Conservation (phyloP, 2,113 vertebrate genomes). For the Sigmodon hispidus region DNA sequence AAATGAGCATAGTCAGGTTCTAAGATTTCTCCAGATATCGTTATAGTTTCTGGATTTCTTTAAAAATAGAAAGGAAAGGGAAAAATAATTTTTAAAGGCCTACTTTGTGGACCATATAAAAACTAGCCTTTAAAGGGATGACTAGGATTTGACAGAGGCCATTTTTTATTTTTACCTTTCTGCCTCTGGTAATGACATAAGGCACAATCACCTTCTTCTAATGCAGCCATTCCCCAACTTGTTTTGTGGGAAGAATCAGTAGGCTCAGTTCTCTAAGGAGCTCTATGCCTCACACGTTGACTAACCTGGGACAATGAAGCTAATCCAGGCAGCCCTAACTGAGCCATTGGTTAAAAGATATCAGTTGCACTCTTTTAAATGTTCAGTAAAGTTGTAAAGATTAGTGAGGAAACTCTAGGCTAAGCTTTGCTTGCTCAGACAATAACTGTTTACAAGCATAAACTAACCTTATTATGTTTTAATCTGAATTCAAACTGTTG, state of each 20-base stretch:
- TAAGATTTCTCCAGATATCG: neutral
- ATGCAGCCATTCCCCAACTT: neutral
- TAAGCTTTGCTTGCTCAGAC: neutral
- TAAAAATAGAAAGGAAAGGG: neutral
- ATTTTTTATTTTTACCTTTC: slow-evolving; percentile 70
- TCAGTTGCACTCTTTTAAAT: neutral
- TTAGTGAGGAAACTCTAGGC: neutral
- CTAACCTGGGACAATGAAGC: neutral
- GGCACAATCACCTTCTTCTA: neutral
- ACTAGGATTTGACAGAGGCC: slow-evolving; percentile 59
- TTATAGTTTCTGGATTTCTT: neutral
- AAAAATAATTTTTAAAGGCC: neutral
- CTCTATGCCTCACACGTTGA: neutral
- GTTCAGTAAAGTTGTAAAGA: slow-evolving; percentile 23
- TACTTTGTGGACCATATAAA: slow-evolving; percentile 47
- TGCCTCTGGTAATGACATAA: slow-evolving; percentile 57
- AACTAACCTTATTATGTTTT: neutral
- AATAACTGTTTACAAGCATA: neutral
- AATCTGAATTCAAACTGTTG: neutral
- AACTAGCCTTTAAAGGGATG: slow-evolving; percentile 45
- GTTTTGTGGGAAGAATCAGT: slow-evolving; percentile 26
- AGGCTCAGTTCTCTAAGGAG: neutral
- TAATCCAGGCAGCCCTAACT: neutral
- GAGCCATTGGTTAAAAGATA: neutral
- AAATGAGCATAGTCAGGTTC: neutral